A percentile compares a stretch with the other conserved stretches of the same genome.
phyloP scores from a whole-genome alignment of 2,113 vertebrate genomes.

The Vulpes ferrilata region DNA sequence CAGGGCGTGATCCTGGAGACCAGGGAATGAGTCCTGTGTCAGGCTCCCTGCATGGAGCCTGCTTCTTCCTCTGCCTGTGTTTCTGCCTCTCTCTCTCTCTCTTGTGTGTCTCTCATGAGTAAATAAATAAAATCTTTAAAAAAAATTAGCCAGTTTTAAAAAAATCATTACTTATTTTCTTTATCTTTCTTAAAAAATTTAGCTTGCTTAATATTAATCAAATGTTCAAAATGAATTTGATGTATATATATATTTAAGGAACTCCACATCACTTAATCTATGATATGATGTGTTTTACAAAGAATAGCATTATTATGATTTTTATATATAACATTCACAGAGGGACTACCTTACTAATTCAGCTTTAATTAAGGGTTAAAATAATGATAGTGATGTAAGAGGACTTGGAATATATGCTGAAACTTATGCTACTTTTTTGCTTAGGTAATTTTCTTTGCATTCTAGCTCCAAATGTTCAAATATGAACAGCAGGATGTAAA shows the following conservation, averaged over 20 bases:
- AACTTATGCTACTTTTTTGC: neutral
- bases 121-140: too few relatives aligned
- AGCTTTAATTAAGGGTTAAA: neutral
- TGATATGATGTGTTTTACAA: neutral
- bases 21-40: too few relatives aligned
- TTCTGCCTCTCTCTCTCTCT: too few relatives aligned
- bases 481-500: neutral
- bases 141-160: neutral
- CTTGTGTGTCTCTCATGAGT: too few relatives aligned
- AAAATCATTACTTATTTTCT: neutral
- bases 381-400: neutral
- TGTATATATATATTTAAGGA: conserved; percentile 29
- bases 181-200: neutral
- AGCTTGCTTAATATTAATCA: conserved; percentile 28
- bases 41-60: too few relatives aligned
- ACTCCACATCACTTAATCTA: neutral
- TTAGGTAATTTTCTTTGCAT: conserved; percentile 31
- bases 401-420: neutral
- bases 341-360: neutral
- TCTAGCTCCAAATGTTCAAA: neutral
- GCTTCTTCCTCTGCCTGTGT: too few relatives aligned
- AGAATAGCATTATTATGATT: neutral
- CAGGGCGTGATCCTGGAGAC: too few relatives aligned
- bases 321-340: neutral
- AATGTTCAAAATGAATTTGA: neutral